Conservation (phyloP, 2,888 invertebrate species). For the Drosophila lacicola region DNA sequence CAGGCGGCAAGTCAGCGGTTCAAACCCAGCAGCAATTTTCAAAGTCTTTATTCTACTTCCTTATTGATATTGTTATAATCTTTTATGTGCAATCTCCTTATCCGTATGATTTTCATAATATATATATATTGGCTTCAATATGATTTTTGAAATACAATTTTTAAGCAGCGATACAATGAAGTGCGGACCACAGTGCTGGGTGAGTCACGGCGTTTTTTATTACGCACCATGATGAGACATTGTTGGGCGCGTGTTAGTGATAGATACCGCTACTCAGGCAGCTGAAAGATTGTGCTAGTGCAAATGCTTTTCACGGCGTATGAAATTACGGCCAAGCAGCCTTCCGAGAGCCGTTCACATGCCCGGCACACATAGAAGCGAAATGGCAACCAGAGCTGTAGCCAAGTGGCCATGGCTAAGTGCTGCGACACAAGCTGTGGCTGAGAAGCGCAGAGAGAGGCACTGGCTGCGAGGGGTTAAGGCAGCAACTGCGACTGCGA, state of each 20-base stretch:
- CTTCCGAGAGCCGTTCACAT: constrained; percentile 10
- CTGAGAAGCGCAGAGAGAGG: constrained; percentile 1
- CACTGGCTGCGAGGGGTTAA: background rate
- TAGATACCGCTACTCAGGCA: constrained; percentile 73
- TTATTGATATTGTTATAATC: too few species aligned
- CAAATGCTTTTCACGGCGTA: constrained; percentile 67
- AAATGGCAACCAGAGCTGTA: constrained; percentile 6
- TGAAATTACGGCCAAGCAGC: constrained; percentile 57
- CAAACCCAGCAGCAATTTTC: too few species aligned
- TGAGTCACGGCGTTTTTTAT: constrained; percentile 50
- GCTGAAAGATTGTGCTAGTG: constrained; percentile 63
- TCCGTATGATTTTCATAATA: too few species aligned
- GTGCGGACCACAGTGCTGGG: constrained; percentile 38
- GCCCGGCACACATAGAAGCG: background rate
- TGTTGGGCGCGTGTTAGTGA: constrained; percentile 65
- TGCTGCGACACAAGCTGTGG: background rate
- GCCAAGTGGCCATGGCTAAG: constrained; percentile 15
- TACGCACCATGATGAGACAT: constrained; percentile 63
- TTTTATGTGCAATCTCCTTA: too few species aligned
- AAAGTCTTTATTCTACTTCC: too few species aligned
- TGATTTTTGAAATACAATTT: too few species aligned
- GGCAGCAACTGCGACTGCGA: background rate
- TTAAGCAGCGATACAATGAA: background rate
- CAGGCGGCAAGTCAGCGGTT: too few species aligned
- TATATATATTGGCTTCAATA: too few species aligned